These are phyloP conservation scores for Clytia hemisphaerica DNA, from an alignment of 30 jellyfish, hydroid and myxozoan genomes.

Conservation along the genomic window DNA sequence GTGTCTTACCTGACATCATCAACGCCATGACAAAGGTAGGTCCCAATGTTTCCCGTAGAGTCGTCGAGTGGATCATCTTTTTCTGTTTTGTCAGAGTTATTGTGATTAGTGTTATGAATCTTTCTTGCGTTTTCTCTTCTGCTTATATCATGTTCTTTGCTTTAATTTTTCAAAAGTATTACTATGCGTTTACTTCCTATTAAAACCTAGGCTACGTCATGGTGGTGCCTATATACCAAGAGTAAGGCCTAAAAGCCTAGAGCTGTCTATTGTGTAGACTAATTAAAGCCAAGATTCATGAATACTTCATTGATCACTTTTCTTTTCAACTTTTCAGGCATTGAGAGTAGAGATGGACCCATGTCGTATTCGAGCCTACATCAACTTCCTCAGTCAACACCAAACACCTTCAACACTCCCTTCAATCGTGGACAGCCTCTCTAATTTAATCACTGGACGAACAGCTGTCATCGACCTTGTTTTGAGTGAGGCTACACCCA, in stretches of 20 bases:
- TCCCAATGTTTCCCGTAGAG: too few species aligned
- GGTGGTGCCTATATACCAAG: too few species aligned
- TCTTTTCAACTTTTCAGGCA: slow-evolving; percentile 36
- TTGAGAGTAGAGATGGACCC: slow-evolving; percentile 66
- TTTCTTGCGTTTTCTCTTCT: too few species aligned
- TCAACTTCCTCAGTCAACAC: slow-evolving; percentile 37
- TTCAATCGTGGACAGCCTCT: background rate
- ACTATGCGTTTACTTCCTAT: too few species aligned
- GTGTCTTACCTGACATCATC: slow-evolving; percentile 34
- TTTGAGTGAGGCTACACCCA: too few species aligned
- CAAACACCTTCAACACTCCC: background rate
- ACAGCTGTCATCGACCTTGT: background rate
- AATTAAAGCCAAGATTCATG: too few species aligned
- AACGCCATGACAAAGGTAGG: slow-evolving; percentile 77
- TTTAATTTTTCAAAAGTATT: too few species aligned
- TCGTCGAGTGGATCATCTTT: too few species aligned
- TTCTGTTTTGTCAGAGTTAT: background rate
- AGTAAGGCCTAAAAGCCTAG: too few species aligned
- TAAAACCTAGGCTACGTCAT: too few species aligned
- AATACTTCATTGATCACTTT: background rate
- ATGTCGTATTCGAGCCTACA: slow-evolving; percentile 60
- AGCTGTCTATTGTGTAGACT: too few species aligned
- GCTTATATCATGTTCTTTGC: too few species aligned
- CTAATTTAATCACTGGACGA: slow-evolving; percentile 7
- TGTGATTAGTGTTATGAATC: background rate